These are phyloP conservation scores for Thyatira batis DNA, from an alignment of 2,888 invertebrate species.

Conservation along the genomic window DNA sequence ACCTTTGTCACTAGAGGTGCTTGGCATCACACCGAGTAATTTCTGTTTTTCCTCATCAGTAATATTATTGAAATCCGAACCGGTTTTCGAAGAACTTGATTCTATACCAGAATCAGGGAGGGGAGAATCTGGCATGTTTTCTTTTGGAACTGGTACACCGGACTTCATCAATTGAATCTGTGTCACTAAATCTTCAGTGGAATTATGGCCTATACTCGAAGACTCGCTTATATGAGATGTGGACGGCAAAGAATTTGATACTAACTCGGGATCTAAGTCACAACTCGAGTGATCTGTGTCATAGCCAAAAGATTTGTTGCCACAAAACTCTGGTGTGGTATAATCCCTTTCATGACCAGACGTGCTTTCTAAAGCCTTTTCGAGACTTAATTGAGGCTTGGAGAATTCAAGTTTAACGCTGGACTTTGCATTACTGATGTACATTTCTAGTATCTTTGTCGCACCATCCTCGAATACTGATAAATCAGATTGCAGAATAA, in stretches of 20 bases:
- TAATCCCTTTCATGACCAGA: slow-evolving; percentile 71
- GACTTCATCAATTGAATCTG: slow-evolving; percentile 58
- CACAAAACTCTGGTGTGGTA: slow-evolving; percentile 70
- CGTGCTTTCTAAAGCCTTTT: slow-evolving; percentile 85
- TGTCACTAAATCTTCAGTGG: slow-evolving; percentile 74
- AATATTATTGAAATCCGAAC: slow-evolving; percentile 86
- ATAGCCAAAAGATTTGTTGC: slow-evolving; percentile 63
- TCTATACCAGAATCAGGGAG: slow-evolving; percentile 74
- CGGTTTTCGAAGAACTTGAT: slow-evolving; percentile 62
- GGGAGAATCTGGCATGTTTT: slow-evolving; percentile 78
- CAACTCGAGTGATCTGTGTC: slow-evolving; percentile 78
- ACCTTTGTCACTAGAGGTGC: slow-evolving; percentile 42
- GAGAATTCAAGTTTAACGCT: slow-evolving; percentile 84
- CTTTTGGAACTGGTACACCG: slow-evolving; percentile 35
- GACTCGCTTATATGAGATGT: slow-evolving; percentile 78
- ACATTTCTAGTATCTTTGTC: slow-evolving; percentile 85
- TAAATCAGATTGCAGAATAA: slow-evolving; percentile 92
- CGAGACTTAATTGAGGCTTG: slow-evolving; percentile 88
- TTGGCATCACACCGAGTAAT: slow-evolving; percentile 50
- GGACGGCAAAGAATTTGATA: slow-evolving; percentile 76
- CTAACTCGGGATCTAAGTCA: slow-evolving; percentile 76
- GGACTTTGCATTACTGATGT: slow-evolving; percentile 81
- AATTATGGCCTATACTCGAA: slow-evolving; percentile 75
- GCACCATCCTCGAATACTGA: slow-evolving; percentile 87
- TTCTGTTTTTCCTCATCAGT: slow-evolving; percentile 97